Conservation (phyloP, 2,888 invertebrate species). For the Platycheirus albimanus region DNA sequence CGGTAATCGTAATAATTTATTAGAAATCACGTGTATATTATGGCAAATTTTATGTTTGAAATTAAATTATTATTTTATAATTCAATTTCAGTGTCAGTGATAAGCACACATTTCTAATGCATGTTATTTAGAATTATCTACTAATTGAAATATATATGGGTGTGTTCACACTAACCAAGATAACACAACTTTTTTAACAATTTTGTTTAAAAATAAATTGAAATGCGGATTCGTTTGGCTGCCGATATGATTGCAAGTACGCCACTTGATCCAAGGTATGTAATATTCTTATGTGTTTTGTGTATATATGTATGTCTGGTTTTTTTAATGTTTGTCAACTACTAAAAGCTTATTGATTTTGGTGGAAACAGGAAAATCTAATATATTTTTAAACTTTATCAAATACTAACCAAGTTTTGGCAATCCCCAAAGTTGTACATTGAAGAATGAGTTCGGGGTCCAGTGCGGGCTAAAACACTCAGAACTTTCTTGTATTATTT, state of each 20-base stretch:
- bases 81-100: background rate
- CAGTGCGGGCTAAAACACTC: no score
- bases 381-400: no score
- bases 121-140: background rate
- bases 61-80: background rate
- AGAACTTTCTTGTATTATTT: no score
- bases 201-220: slow-evolving; percentile 31
- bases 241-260: slow-evolving; percentile 78
- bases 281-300: background rate
- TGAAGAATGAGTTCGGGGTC: no score
- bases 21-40: slow-evolving; percentile 19
- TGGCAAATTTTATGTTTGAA: background rate
- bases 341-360: no score
- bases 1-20: background rate
- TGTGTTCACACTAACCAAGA: background rate
- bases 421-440: no score
- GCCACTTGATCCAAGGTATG: slow-evolving; percentile 79
- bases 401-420: no score
- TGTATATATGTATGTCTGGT: background rate
- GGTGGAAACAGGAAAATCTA: no score
- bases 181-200: background rate
- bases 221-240: slow-evolving; percentile 78
- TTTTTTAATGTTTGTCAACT: no score
- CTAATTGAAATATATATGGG: slow-evolving; percentile 10
- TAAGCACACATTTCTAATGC: slow-evolving; percentile 1